Conservation (phyloP, 1,140 invertebrate species). For the Maniola jurtina region DNA sequence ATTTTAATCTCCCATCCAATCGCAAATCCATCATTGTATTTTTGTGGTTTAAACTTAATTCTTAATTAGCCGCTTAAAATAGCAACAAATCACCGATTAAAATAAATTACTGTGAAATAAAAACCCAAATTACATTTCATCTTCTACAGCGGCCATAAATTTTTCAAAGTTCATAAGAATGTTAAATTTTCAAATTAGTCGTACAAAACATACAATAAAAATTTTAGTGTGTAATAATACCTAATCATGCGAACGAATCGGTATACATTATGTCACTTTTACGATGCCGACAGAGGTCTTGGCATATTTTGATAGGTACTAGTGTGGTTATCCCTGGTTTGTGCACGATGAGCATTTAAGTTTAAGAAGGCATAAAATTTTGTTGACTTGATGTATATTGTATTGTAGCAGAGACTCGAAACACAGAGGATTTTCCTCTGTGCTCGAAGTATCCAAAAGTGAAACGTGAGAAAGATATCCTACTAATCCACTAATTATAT, state of each 20-base stretch:
- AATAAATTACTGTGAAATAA: constrained; percentile 11
- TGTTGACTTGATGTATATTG: neutral
- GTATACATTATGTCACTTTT: constrained; percentile 19
- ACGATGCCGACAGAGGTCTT: constrained; percentile 13
- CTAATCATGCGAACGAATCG: constrained; percentile 16
- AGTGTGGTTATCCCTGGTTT: neutral
- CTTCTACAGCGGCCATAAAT: constrained; percentile 13
- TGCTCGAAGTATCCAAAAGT: too few species aligned
- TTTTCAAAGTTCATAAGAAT: constrained; percentile 18
- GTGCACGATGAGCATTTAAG: neutral
- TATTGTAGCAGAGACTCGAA: neutral
- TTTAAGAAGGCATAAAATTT: too few species aligned
- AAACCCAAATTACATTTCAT: constrained; percentile 13
- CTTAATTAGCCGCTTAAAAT: neutral
- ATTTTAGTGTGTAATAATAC: constrained; percentile 15
- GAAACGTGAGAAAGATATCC: too few species aligned
- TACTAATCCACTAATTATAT: too few species aligned
- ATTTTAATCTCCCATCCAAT: too few species aligned
- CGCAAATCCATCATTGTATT: neutral
- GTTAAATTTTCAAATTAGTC: constrained; percentile 23
- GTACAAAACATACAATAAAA: constrained; percentile 23
- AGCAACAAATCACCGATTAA: constrained; percentile 7
- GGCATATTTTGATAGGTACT: constrained; percentile 11
- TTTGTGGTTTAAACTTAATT: neutral
- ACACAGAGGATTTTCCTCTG: too few species aligned